Base-by-base conservation (phyloP, 1,140 invertebrate genomes). In the Danaus melanippus region DNA sequence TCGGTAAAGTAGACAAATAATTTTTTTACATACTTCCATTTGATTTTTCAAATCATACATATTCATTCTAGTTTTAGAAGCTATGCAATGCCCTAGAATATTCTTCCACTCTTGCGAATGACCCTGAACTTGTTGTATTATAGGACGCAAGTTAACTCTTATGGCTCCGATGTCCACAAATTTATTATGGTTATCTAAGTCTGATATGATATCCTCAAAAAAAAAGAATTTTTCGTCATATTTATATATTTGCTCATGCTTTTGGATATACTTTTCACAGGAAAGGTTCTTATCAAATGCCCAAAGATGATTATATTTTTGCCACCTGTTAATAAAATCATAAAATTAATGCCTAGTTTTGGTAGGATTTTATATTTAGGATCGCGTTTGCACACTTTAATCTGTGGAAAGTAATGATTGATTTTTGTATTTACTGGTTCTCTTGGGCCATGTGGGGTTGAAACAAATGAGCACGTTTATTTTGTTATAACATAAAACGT, bases 171-270 rank as follows among this genome's bases (percentile, higher is more conserved):
- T 83, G 67, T 93, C 90, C 6, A 90, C 81, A 67, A 89, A 90
- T 53, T 88, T 79, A 9, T 86, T 73, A 66, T 90, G 89, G 2
- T 89, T 87, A 8, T 90, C 67, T 40, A 96, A 76, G 60, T 94
- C 92, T 2, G 90, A 86, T n/a, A 94, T 90, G 8, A 95, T 92
- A 53, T 91, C 90, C 66, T 91, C 90, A 76, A 95, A 97, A 83
- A 93, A 95, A 69, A 91, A 91, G 66, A 97, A 92, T 80, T 94
- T 94, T 57, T 96, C 92, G 70, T 96, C 93, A 84, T 93, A 96
- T 58, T 91, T 89, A 12, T 91, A 86, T 5, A 96, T 89, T 10
- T 92, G 91, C 4, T 92, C 92, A 71, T 91, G 89, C 50, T 91
- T 92, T 32, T 87, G 81, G 4, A 93, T 88, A 86, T 96, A 97